These are phyloP conservation scores for Pygocentrus nattereri DNA, from an alignment of 2,797 vertebrate genomes.

Conservation along the genomic window DNA sequence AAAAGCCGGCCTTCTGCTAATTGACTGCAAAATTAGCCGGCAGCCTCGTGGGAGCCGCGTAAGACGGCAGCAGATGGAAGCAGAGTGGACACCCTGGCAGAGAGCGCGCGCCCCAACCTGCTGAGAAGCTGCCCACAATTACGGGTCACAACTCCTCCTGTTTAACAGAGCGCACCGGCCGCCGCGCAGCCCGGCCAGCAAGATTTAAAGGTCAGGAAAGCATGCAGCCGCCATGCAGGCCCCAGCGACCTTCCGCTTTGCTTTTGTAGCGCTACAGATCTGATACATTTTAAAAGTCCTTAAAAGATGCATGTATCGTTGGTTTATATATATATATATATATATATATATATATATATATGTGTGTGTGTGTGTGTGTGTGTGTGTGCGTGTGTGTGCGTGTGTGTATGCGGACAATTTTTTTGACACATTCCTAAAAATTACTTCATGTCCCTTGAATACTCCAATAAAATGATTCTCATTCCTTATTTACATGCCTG, in stretches of 20 bases:
- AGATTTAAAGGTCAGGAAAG: conserved; percentile 76
- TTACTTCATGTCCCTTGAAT: no score
- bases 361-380: no score
- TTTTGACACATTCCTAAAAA: no score
- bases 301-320: no score
- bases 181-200: conserved; percentile 71
- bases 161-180: conserved; percentile 87
- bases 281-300: no score
- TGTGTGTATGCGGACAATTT: no score
- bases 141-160: conserved; percentile 91
- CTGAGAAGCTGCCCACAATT: conserved; percentile 89
- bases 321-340: no score
- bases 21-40: conserved; percentile 99
- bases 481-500: no score
- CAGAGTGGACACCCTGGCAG: conserved; percentile 83
- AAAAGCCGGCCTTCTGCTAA: conserved; percentile 99
- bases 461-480: no score
- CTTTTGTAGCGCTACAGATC: neutral
- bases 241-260: neutral
- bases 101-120: conserved; percentile 84
- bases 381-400: no score
- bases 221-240: conserved; percentile 17
- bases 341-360: no score
- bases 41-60: conserved; percentile 86
- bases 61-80: conserved; percentile 94